Conservation (phyloP, 2,797 vertebrate species). For the Enteromius anoplus region DNA sequence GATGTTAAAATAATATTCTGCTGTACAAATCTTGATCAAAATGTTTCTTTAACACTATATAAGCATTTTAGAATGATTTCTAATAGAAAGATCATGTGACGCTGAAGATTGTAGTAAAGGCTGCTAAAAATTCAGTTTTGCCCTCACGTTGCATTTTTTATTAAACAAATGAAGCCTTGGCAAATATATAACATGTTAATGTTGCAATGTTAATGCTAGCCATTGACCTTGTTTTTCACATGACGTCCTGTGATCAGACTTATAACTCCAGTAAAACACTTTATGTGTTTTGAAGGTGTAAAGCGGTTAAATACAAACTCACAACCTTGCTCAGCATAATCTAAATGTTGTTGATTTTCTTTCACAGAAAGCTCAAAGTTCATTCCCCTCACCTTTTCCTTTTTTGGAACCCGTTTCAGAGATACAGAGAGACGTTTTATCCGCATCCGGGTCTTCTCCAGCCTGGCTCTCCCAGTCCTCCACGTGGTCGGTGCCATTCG, state of each 20-base stretch:
- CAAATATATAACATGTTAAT: neutral
- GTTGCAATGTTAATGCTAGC: neutral
- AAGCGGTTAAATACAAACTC: conserved; percentile 11
- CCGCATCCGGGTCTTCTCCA: conserved; percentile 80
- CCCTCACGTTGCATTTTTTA: neutral
- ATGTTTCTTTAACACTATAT: neutral
- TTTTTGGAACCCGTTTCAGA: conserved; percentile 88
- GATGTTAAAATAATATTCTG: too few species aligned
- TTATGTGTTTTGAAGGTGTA: neutral
- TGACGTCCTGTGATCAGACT: conserved; percentile 6
- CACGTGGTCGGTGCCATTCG: conserved; percentile 61
- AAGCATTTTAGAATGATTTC: neutral
- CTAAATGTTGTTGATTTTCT: neutral
- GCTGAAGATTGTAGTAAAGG: neutral
- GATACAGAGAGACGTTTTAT: conserved; percentile 83
- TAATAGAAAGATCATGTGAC: neutral
- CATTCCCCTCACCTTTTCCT: conserved; percentile 82
- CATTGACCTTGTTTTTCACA: neutral
- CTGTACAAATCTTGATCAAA: neutral
- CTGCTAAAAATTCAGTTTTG: neutral
- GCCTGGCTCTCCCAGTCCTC: conserved; percentile 77
- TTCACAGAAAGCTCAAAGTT: neutral
- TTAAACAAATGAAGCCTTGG: neutral
- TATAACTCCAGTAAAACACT: conserved; percentile 23
- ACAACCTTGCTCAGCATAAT: neutral